Evolutionary conservation across 1,140 invertebrate species (phyloP).

Genomic region (Rhagoletis zephyria): DNA sequence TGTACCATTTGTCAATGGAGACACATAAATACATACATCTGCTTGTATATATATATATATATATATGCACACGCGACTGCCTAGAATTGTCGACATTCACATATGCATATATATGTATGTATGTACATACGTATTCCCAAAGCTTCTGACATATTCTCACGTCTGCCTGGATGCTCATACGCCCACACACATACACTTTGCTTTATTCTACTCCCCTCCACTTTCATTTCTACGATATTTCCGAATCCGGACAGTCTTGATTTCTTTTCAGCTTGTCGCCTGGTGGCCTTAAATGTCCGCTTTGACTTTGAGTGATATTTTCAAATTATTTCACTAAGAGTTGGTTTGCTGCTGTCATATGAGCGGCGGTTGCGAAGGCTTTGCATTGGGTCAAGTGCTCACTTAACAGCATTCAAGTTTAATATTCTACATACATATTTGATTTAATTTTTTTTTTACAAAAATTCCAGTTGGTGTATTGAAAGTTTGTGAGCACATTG

Average conservation of each 20-base stretch:
- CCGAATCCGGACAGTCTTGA: slow-evolving; percentile 6
- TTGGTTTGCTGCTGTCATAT: neutral
- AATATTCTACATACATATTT: slow-evolving; percentile 8
- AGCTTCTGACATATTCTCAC: neutral
- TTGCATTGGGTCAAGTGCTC: neutral
- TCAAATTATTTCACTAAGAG: slow-evolving; percentile 26
- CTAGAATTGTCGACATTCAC: neutral
- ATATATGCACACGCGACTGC: neutral
- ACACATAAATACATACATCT: neutral
- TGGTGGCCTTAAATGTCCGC: slow-evolving; percentile 35
- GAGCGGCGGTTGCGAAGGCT: neutral
- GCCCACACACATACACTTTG: neutral
- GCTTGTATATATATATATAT: neutral
- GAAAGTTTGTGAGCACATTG: neutral
- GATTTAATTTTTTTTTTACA: neutral
- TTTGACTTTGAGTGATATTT: slow-evolving; percentile 45
- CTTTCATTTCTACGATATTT: neutral
- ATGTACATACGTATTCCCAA: neutral
- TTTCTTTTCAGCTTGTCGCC: slow-evolving; percentile 5
- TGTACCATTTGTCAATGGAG: slow-evolving; percentile 33
- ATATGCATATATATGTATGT: neutral
- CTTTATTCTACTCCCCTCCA: neutral
- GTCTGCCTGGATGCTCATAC: too few relatives aligned
- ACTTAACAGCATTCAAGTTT: slow-evolving; percentile 16
- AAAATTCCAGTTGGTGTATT: neutral